phyloP scores from a whole-genome alignment of 2,797 vertebrate species.

The Columba guinea region DNA sequence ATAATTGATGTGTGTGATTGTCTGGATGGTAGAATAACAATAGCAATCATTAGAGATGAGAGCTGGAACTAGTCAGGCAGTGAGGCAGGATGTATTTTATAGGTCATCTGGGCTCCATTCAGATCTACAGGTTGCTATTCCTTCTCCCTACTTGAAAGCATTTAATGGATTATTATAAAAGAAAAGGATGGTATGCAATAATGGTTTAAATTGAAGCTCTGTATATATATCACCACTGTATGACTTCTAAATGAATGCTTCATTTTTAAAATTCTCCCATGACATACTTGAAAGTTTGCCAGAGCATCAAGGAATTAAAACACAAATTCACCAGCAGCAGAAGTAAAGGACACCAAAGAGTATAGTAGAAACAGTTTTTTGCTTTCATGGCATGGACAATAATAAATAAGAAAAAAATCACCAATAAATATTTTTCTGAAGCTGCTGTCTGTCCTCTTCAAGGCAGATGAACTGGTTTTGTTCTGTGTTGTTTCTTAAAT shows the following conservation, averaged over 20 bases:
- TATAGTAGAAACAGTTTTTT: not conserved
- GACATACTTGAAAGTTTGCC: conserved; percentile 62
- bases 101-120: conserved; percentile 82
- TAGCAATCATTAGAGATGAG: conserved; percentile 78
- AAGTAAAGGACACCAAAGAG: not conserved
- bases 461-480: not conserved
- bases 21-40: conserved; percentile 78
- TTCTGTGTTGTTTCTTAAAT: not conserved
- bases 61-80: conserved; percentile 74
- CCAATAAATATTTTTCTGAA: not conserved
- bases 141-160: conserved; percentile 81
- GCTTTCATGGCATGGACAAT: not conserved
- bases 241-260: conserved; percentile 74
- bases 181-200: conserved; percentile 74
- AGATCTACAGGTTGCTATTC: conserved; percentile 79
- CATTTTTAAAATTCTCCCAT: conserved; percentile 68
- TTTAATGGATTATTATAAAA: conserved; percentile 83
- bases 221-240: conserved; percentile 62
- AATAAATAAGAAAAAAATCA: conserved; percentile 18
- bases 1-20: conserved; percentile 75
- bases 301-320: conserved; percentile 58
- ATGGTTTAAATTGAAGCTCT: conserved; percentile 76
- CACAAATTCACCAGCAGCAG: conserved; percentile 41
- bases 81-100: conserved; percentile 76
- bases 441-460: not conserved